Evolutionary conservation across 1,140 invertebrate genomes (phyloP), one percentile per base, ranked within the genome.

Genomic region (Lerema accius): DNA sequence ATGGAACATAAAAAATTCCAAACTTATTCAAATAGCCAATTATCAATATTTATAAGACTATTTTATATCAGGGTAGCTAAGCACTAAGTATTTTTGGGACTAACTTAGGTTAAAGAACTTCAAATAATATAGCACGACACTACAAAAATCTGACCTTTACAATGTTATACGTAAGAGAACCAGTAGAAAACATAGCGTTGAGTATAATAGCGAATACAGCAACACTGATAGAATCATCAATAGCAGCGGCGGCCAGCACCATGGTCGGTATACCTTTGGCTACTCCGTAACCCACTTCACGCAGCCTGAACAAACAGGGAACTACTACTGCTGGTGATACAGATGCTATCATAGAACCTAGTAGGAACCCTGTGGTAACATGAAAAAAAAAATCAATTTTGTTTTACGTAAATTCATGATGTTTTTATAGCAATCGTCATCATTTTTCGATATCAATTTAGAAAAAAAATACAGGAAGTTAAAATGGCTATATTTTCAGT

Each of bases 301-400:
- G 92, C 7, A 99, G 90, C 61, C 95, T 92, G 63, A 99, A 95
- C 32, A 99, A 92, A 71, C 96, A 96, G 0, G 98, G 98, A 0
- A 99, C 98, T 4, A 99, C 96, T 0, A 99, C 98, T 6, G 98
- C 98, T 1, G 98, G 98, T 0, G 98, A 98, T 1, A 99, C 98
- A 2, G 98, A 97, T 0, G 97, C 96, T 49, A 98, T 93, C 60
- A 98, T 95, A 67, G 96, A 95, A 69, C 96, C 97, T 17, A 98
- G 92, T 37, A 99, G 92, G 63, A 98, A 94, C 55, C 76, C 91
- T 92, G 66, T 23, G 86, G 87, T 5, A 17, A 56, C 68, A 46
- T 45, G 0, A 45, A 45, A 13, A 23, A 23, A 2, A 5, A 5
- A 23, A 23, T 23, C 19, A 23, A 23, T 23, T n/a, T n/a, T n/a